A percentile compares a stretch with the other conserved stretches of the same genome.
Evolutionary conservation across 2,113 vertebrate genomes (phyloP).

Genomic region (Platycercus adscitus): DNA sequence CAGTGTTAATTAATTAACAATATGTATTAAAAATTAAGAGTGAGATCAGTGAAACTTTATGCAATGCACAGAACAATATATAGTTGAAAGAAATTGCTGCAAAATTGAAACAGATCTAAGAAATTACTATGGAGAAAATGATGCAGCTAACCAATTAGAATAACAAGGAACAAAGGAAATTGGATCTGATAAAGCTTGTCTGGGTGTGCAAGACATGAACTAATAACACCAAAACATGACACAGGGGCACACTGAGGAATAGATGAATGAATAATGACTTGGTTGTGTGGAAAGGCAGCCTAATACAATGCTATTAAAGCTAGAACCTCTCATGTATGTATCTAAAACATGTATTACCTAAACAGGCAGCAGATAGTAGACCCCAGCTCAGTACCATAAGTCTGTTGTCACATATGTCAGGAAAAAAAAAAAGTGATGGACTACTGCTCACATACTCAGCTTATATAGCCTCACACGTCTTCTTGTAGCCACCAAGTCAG

Average conservation of each 20-base stretch:
- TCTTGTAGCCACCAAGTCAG: not conserved
- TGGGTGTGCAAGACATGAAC: not conserved
- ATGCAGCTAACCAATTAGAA: not conserved
- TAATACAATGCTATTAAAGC: not conserved
- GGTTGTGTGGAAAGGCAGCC: not conserved
- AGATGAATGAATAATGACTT: not conserved
- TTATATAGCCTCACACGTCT: not conserved
- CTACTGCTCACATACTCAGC: not conserved
- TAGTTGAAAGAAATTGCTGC: not conserved
- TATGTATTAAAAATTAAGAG: not conserved
- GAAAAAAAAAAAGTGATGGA: not conserved
- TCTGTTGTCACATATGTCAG: not conserved
- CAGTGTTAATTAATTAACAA: not conserved
- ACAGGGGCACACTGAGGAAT: not conserved
- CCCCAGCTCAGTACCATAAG: not conserved
- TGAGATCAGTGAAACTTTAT: not conserved
- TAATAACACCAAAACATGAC: not conserved
- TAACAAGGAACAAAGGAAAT: not conserved
- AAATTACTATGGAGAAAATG: not conserved
- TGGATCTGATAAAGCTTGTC: not conserved
- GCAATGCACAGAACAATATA: not conserved
- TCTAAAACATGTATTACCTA: not conserved
- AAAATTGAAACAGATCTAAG: not conserved
- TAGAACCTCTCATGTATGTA: not conserved
- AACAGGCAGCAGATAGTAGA: not conserved